These are phyloP conservation scores for Eilema sororculum DNA, from an alignment of 2,888 invertebrate genomes.

Conservation along the genomic window DNA sequence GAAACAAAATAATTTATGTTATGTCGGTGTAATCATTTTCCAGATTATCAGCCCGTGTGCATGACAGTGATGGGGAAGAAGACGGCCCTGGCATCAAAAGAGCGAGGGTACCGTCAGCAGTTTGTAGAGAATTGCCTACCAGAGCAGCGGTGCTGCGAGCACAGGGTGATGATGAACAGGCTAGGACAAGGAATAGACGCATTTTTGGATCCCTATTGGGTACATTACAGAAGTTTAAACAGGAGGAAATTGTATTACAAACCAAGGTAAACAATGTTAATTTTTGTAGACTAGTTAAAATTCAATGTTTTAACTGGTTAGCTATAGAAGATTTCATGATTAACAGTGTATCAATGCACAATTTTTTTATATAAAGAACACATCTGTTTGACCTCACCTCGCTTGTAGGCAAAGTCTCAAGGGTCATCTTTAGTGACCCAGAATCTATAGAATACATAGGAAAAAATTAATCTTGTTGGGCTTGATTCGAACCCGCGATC, in stretches of 20 bases:
- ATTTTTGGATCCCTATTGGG: slow-evolving; percentile 99
- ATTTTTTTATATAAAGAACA: too few species aligned
- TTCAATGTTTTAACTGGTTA: neutral
- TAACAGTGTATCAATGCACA: neutral
- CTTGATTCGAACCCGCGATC: too few species aligned
- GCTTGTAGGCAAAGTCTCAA: too few species aligned
- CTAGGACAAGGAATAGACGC: slow-evolving; percentile 93
- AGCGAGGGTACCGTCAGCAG: slow-evolving; percentile 88
- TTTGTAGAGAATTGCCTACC: slow-evolving; percentile 95
- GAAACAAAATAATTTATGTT: neutral
- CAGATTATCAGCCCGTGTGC: slow-evolving; percentile 77
- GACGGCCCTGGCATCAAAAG: slow-evolving; percentile 72
- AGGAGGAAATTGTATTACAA: slow-evolving; percentile 96
- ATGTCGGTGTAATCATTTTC: slow-evolving; percentile 9
- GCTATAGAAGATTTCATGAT: neutral
- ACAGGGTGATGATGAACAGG: slow-evolving; percentile 94
- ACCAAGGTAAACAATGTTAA: slow-evolving; percentile 86
- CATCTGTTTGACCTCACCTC: too few species aligned
- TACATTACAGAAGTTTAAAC: slow-evolving; percentile 97
- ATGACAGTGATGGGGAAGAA: slow-evolving; percentile 84
- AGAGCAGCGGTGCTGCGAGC: slow-evolving; percentile 87
- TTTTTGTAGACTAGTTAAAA: neutral
- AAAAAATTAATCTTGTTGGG: too few species aligned
- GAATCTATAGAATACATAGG: too few species aligned
- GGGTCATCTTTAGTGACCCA: too few species aligned